phyloP scores from a whole-genome alignment of 2,888 invertebrate genomes.

The Cerastis leucographa region DNA sequence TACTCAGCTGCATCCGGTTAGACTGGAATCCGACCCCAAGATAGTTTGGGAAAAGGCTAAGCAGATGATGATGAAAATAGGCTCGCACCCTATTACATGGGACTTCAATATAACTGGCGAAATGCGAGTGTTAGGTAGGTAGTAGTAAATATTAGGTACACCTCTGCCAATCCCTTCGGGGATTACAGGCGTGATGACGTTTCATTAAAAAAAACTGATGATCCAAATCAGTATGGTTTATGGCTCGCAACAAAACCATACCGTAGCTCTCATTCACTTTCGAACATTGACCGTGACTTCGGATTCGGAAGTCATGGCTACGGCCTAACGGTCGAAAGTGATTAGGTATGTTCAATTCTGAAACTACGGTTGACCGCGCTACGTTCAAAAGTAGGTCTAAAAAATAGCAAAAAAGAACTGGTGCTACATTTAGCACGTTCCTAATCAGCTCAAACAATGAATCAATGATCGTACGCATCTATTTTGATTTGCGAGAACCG shows the following conservation, averaged over 20 bases:
- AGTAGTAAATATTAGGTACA: background rate
- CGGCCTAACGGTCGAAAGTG: conserved; percentile 26
- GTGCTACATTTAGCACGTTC: conserved; percentile 16
- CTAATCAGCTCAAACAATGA: conserved; percentile 40
- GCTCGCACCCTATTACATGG: background rate
- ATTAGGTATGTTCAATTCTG: conserved; percentile 45
- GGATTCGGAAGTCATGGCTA: conserved; percentile 50
- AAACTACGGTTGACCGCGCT: conserved; percentile 46
- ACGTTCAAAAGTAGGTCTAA: conserved; percentile 45
- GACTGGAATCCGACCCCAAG: too few relatives aligned
- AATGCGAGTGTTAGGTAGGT: background rate
- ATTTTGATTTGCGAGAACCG: conserved; percentile 26
- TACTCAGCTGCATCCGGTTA: too few relatives aligned
- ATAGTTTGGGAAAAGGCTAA: too few relatives aligned
- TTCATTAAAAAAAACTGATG: background rate
- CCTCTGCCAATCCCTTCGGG: background rate
- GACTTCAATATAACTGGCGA: background rate
- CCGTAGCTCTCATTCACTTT: conserved; percentile 46
- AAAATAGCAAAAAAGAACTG: conserved; percentile 40
- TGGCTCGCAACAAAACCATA: conserved; percentile 19
- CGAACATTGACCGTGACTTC: conserved; percentile 55
- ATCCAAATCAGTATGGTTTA: conserved; percentile 15
- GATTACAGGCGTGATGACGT: background rate
- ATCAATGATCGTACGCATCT: conserved; percentile 4
- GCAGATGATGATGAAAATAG: background rate